Percentiles rank a stretch among this genome's conserved stretches.
Evolutionary conservation across 2,113 vertebrate species (phyloP).

Genomic region (Tringa solitaria): DNA sequence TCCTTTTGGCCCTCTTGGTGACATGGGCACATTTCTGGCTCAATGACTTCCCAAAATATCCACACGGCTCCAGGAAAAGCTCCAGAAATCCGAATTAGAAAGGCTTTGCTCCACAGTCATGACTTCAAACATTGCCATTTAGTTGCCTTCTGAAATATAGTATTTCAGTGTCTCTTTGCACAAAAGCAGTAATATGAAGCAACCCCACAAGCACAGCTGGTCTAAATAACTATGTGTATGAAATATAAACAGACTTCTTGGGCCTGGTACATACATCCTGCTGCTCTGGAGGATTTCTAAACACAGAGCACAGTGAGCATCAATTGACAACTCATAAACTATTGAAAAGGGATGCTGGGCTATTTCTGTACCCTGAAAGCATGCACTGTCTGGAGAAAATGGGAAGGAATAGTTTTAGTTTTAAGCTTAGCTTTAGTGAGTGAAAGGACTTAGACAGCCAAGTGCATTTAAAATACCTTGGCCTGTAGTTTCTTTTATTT

Average conservation of each 20-base stretch:
- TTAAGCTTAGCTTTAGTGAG: not conserved
- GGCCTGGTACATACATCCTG: not conserved
- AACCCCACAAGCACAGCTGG: not conserved
- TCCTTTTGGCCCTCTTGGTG: no score
- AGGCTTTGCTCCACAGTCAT: not conserved
- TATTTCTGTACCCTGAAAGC: not conserved
- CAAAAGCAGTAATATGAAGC: not conserved
- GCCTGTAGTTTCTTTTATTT: not conserved
- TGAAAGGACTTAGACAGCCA: not conserved
- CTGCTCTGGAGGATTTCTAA: slow-evolving; percentile 20
- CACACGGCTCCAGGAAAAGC: not conserved
- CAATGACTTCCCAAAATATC: not conserved
- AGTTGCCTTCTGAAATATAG: not conserved
- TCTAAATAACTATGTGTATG: not conserved
- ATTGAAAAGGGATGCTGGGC: not conserved
- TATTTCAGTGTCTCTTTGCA: not conserved
- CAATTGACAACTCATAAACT: slow-evolving; percentile 17
- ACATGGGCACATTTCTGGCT: no score
- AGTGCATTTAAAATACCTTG: not conserved
- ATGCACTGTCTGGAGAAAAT: not conserved
- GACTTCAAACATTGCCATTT: not conserved
- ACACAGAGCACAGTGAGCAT: not conserved
- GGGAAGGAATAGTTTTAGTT: not conserved
- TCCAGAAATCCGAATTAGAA: not conserved
- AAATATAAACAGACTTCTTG: slow-evolving; percentile 6